Evolutionary conservation across 1,140 invertebrate genomes (phyloP).

Genomic region (Eurosta solidaginis): DNA sequence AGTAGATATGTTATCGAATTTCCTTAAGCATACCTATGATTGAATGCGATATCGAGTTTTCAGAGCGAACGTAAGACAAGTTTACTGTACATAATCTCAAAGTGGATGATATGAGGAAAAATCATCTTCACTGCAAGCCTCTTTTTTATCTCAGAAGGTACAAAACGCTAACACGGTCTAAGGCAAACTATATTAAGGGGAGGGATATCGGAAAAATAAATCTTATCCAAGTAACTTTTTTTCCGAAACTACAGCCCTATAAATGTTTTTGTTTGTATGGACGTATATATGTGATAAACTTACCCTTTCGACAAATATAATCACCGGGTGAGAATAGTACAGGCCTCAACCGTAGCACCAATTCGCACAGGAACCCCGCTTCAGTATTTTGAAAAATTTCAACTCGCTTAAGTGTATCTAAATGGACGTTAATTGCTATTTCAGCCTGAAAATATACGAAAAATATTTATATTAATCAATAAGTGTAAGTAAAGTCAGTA

Average conservation of each 20-base stretch:
- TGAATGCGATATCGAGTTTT: too few species aligned
- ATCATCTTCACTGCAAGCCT: too few species aligned
- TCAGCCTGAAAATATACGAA: slow-evolving; percentile 69
- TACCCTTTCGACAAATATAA: slow-evolving; percentile 98
- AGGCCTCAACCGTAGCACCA: slow-evolving; percentile 90
- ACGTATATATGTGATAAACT: slow-evolving; percentile 40
- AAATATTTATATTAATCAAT: neutral
- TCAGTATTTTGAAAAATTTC: slow-evolving; percentile 99
- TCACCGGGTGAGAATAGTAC: slow-evolving; percentile 97
- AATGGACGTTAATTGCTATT: slow-evolving; percentile 98
- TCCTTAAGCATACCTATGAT: too few species aligned
- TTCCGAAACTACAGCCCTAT: neutral
- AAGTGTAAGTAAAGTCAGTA: neutral
- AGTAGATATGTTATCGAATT: too few species aligned
- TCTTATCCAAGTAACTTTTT: neutral
- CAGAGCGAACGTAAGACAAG: too few species aligned
- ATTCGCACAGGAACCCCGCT: slow-evolving; percentile 96
- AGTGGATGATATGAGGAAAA: too few species aligned
- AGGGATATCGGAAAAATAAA: too few species aligned
- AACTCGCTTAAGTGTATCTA: slow-evolving; percentile 96
- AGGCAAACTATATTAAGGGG: too few species aligned
- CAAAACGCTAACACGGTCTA: too few species aligned
- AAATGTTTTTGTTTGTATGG: neutral
- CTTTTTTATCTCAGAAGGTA: too few species aligned
- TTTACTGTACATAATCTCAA: too few species aligned